A percentile compares a stretch with the other conserved stretches of the same genome.
These are phyloP conservation scores for Rattus norvegicus DNA, from an alignment of 2,113 vertebrate species.

Conservation along the genomic window GRCr8 NC_086020.1:228013001-228013500, in stretches of 20 bases:
- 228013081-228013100: conserved; percentile 20
- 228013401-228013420: neutral
- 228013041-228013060: neutral
- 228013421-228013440: neutral
- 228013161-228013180: neutral
- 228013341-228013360: neutral
- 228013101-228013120: neutral
- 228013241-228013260: neutral
- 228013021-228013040: neutral
- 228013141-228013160: neutral
- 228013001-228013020: neutral
- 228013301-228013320: neutral
- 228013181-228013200: neutral
- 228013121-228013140: conserved; percentile 7
- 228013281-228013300: neutral
- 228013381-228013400: neutral
- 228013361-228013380: neutral
- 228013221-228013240: neutral
- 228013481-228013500: too few species aligned
- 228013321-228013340: conserved; percentile 3
- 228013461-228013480: too few species aligned
- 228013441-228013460: neutral
- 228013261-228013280: neutral
- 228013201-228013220: conserved; percentile 17
- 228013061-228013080: neutral